Base-by-base conservation (phyloP, 2,888 invertebrate species). In the Falcaria lacertinaria region DNA sequence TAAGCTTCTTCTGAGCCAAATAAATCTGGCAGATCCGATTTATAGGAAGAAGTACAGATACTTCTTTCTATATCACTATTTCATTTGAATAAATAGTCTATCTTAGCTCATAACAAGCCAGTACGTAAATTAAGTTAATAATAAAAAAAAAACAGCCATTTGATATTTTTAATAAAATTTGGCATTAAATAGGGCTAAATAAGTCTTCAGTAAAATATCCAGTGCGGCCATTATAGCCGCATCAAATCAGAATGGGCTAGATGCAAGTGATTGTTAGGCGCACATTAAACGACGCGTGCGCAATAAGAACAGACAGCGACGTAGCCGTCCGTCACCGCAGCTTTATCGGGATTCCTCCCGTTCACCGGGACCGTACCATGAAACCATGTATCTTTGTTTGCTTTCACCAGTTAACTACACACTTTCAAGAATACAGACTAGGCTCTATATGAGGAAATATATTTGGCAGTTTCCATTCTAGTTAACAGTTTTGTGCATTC, bases 261-360 rank as follows among this genome's bases (percentile, higher is more conserved):
- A 67, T 64, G 62, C 64, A 69, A 74, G 60, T 66, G 67, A 74
- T 72, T 74, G 74, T 75, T 74, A 65, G 66, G 72, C 71, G 71
- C 68, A 73, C 68, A 68, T 69, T 71, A 69, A 70, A 64, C 54
- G 68, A 65, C 66, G 67, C 64, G 56, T 58, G 52, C 55, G 54
- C 67, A 80, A 81, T 68, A 77, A 65, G 64, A 73, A 62, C 69
- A 77, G 70, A 70, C 68, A 60, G 49, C 47, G 60, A 52, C 54
- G 58, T 53, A 50, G 54, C 53, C 42, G 49, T 45, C 62, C 54
- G 59, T 63, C 69, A 67, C 51, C 57, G 49, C 41, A 42, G 44
- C 53, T 59, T 56, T 59, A 57, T 64, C 52, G 61, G 54, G 60
- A 65, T 69, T 59, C 60, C 55, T 41, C 32, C 39, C 43, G 47